Conservation (phyloP, 2,113 vertebrate species). For the Emberiza fucata region DNA sequence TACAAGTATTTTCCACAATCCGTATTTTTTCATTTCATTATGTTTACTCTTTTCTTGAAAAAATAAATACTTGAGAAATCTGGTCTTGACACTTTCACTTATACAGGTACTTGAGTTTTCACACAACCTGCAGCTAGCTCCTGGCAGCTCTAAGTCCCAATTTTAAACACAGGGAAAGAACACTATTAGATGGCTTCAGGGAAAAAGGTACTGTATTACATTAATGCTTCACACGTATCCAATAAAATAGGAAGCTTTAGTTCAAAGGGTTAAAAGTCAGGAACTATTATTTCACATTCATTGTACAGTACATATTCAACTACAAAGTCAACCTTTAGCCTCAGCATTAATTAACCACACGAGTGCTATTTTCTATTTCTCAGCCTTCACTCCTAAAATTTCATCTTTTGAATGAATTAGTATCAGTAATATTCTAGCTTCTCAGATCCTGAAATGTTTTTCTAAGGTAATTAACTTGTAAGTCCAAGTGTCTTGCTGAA, state of each 20-base stretch:
- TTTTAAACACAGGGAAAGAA: neutral
- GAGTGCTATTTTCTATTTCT: slow-evolving; percentile 52
- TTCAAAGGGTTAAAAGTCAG: slow-evolving; percentile 9
- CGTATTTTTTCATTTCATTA: neutral
- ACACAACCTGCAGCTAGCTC: neutral
- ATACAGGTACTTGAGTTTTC: neutral
- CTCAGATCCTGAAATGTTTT: slow-evolving; percentile 46
- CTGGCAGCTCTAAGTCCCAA: neutral
- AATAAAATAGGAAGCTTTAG: neutral
- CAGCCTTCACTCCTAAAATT: slow-evolving; percentile 57
- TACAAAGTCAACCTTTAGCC: slow-evolving; percentile 28
- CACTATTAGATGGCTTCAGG: neutral
- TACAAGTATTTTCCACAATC: neutral
- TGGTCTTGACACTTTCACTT: neutral
- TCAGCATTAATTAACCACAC: slow-evolving; percentile 41
- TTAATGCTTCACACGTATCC: neutral
- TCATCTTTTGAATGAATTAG: slow-evolving; percentile 51
- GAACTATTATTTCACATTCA: neutral
- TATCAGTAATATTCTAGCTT: slow-evolving; percentile 29
- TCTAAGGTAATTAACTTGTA: slow-evolving; percentile 44
- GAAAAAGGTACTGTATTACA: neutral
- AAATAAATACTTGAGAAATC: neutral
- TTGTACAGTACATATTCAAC: neutral
- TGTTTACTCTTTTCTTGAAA: neutral
- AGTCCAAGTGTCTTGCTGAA: slow-evolving; percentile 13